Conservation (phyloP, 2,113 vertebrate genomes). For the Brienomyrus longianalis region DNA sequence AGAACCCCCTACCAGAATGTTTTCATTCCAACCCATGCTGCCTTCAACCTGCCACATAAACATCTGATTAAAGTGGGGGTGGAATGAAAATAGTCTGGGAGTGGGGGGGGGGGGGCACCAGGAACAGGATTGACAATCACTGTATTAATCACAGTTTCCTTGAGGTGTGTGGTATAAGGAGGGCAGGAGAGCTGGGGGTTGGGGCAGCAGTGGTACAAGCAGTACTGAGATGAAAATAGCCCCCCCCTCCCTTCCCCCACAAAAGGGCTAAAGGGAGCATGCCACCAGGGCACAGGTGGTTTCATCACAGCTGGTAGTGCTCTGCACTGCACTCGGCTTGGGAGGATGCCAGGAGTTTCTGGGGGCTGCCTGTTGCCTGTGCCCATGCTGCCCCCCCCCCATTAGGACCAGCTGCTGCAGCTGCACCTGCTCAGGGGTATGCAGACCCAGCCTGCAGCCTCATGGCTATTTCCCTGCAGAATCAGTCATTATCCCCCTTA, state of each 20-base stretch:
- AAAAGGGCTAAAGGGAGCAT: background rate
- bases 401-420: slow-evolving; percentile 15
- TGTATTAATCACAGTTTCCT: background rate
- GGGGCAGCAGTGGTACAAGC: background rate
- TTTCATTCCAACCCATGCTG: background rate
- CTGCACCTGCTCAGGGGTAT: slow-evolving; percentile 24
- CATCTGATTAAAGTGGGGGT: background rate
- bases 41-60: background rate
- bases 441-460: background rate
- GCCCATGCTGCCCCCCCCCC: background rate
- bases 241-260: background rate
- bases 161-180: background rate
- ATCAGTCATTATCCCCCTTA: slow-evolving; percentile 8
- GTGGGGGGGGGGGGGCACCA: background rate
- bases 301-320: slow-evolving; percentile 19
- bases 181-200: background rate
- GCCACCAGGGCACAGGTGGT: slow-evolving; percentile 19
- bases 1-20: background rate
- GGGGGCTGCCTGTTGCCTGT: slow-evolving; percentile 7
- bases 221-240: slow-evolving; percentile 24
- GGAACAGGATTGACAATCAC: background rate
- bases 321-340: slow-evolving; percentile 14
- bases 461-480: slow-evolving; percentile 3
- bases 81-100: background rate
- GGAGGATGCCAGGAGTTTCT: slow-evolving; percentile 20